These are phyloP conservation scores for Mus pahari DNA, from an alignment of 2,113 vertebrate genomes.

Conservation along the genomic window DNA sequence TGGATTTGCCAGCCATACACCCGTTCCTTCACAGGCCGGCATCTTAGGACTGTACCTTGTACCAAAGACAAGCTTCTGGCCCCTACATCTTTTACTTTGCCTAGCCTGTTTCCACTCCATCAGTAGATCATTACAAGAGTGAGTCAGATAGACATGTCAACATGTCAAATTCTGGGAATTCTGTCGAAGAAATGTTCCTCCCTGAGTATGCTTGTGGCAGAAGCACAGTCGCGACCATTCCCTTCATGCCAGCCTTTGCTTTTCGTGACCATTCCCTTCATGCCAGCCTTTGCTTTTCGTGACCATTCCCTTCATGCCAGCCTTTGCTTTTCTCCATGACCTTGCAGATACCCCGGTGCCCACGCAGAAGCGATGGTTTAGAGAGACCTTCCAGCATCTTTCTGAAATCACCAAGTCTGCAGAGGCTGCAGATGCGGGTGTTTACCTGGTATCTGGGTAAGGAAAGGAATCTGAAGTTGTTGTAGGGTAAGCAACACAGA, in stretches of 20 bases:
- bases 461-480: not conserved
- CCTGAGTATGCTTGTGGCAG: no score
- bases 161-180: not conserved
- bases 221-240: not conserved
- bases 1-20: not conserved
- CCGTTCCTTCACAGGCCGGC: not conserved
- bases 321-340: constrained; percentile 35
- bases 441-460: constrained; percentile 94
- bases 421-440: constrained; percentile 89
- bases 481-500: constrained; percentile 27
- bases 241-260: constrained; percentile 21
- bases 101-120: not conserved
- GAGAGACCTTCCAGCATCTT: constrained; percentile 92
- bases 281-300: not conserved
- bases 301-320: constrained; percentile 14
- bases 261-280: not conserved
- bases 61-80: not conserved
- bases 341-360: constrained; percentile 87
- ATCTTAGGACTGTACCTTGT: not conserved
- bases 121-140: not conserved
- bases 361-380: constrained; percentile 92
- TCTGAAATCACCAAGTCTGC: constrained; percentile 88
- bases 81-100: not conserved
- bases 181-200: not conserved
- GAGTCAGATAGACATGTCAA: not conserved